Evolutionary conservation across 2,888 invertebrate species (phyloP), one percentile per base, ranked within the genome.

Genomic region (Perizoma flavofasciatum): DNA sequence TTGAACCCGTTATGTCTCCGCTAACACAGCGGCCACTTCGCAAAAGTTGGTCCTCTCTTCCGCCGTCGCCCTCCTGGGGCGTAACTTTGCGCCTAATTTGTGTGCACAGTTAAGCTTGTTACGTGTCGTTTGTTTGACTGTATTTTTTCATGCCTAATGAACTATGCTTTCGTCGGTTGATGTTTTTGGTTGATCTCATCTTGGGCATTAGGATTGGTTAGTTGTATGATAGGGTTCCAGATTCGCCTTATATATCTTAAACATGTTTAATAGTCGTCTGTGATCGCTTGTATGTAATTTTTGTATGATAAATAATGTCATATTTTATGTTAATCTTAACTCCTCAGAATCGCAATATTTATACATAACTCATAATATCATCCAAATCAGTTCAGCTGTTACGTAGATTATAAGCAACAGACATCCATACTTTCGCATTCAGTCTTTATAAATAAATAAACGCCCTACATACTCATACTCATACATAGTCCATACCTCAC

Each of bases 81-180:
- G 63, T 62, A 63, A 65, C 64, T 74, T 66, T 69, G 66, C 70
- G 56, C 63, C 72, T 72, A 71, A 77, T 74, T 77, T 77, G 69
- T 73, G 69, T 72, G 69, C 71, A 61, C 67, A 73, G 71, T 73
- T 73, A 73, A 77, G 73, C 73, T 75, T 70, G 74, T 75, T 75
- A 74, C 65, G 51, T 55, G 51, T 55, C 67, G 72, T 72, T 70
- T 73, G 71, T 77, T 69, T 70, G 67, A 72, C 67, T 66, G 67
- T 70, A 64, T 52, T 70, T 69, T 74, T 70, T 69, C 65, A 67
- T 69, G 64, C 65, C 59, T 43, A 67, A 67, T 66, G 52, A 70
- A 70, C 61, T 65, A 68, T 57, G 63, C 54, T 68, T 68, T 68
- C 51, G 63, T 48, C 66, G 65, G 53, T 61, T 61, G 62, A 49